A percentile compares a stretch with the other conserved stretches of the same genome.
Evolutionary conservation across 1,140 invertebrate genomes (phyloP).

Genomic region (Plutomurus gul): DNA sequence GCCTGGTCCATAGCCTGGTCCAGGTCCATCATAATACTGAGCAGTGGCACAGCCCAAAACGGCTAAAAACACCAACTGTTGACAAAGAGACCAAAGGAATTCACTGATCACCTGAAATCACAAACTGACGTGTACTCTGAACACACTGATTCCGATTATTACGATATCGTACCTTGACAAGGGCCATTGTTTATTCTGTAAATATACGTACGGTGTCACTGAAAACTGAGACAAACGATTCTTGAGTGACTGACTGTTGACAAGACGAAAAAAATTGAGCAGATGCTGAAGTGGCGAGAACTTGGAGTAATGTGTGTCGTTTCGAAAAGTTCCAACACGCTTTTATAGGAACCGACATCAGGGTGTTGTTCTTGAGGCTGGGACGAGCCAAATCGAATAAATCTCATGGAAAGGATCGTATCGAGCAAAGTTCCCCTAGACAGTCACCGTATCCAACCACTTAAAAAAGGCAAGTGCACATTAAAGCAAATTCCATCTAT

Average conservation of each 20-base stretch:
- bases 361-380: constrained; percentile 25
- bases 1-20: constrained; percentile 28
- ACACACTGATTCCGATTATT: too few relatives aligned
- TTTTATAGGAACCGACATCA: constrained; percentile 17
- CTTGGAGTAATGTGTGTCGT: background rate
- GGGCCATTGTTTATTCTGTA: too few relatives aligned
- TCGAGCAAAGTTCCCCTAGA: constrained; percentile 2
- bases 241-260: too few relatives aligned
- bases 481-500: background rate
- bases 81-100: background rate
- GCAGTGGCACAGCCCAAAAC: constrained; percentile 12
- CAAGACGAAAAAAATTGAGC: background rate
- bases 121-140: too few relatives aligned
- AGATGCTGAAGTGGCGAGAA: background rate
- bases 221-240: background rate
- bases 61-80: constrained; percentile 5
- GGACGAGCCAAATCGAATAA: background rate
- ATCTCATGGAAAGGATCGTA: background rate
- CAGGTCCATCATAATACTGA: constrained; percentile 6
- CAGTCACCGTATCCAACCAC: background rate
- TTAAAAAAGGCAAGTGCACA: background rate
- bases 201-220: background rate
- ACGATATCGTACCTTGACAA: too few relatives aligned
- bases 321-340: background rate
- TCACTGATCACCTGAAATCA: background rate